phyloP scores from a whole-genome alignment of 2,113 vertebrate genomes.

The Tupaia chinensis region DNA sequence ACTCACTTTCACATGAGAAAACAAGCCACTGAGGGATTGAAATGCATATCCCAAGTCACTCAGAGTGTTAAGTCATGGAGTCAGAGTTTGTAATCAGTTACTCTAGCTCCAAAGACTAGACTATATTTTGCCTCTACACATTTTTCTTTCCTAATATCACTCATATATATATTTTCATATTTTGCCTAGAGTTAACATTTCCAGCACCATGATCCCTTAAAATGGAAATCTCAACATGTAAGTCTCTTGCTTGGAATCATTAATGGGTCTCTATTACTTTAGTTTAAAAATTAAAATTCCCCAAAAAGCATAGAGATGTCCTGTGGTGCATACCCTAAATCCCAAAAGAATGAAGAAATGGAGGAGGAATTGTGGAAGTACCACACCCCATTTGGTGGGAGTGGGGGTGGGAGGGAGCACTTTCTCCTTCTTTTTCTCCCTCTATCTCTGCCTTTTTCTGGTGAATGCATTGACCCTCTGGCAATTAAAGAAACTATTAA shows the following conservation, averaged over 20 bases:
- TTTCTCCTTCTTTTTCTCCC: too few relatives aligned
- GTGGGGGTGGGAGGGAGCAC: too few relatives aligned
- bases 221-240: background rate
- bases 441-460: too few relatives aligned
- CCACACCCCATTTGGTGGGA: too few relatives aligned
- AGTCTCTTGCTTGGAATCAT: background rate
- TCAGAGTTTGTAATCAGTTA: background rate
- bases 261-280: background rate
- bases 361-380: too few relatives aligned
- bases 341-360: too few relatives aligned
- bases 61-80: background rate
- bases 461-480: too few relatives aligned
- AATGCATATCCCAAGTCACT: background rate
- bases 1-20: background rate
- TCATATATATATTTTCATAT: background rate
- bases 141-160: background rate
- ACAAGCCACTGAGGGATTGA: background rate
- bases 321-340: too few relatives aligned
- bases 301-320: background rate
- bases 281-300: background rate
- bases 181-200: background rate
- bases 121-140: background rate
- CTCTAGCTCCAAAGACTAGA: background rate
- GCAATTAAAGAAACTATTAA: background rate
- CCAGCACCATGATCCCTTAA: background rate